These are phyloP conservation scores for Blomia tropicalis DNA, from an alignment of 2,888 invertebrate species.

Conservation along the genomic window DNA sequence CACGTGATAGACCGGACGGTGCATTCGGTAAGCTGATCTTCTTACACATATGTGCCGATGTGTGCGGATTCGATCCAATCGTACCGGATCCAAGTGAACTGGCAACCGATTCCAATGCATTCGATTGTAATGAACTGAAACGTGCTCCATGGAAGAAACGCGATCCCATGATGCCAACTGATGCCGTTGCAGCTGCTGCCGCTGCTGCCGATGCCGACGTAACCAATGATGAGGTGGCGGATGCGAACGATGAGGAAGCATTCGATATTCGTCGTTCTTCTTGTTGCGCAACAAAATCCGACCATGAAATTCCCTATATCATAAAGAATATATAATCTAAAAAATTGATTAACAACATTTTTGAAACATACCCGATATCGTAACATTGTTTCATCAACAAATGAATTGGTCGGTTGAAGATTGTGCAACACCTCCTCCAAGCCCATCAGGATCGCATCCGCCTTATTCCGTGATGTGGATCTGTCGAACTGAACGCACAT, in stretches of 20 bases:
- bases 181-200: not conserved
- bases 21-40: not conserved
- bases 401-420: constrained; percentile 40
- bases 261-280: constrained; percentile 27
- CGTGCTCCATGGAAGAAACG: not conserved
- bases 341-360: no score
- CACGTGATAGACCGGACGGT: not conserved
- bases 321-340: not conserved
- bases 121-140: constrained; percentile 7
- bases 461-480: constrained; percentile 39
- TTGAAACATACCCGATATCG: constrained; percentile 37
- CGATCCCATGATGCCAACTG: not conserved
- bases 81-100: not conserved
- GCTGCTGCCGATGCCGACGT: constrained; percentile 16
- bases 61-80: not conserved
- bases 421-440: constrained; percentile 41
- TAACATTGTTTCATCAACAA: constrained; percentile 41
- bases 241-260: constrained; percentile 11
- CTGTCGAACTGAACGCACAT: constrained; percentile 40
- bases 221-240: constrained; percentile 1
- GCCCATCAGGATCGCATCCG: constrained; percentile 34
- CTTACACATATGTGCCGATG: not conserved
- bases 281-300: constrained; percentile 34
- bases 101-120: not conserved
- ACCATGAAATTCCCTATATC: constrained; percentile 36